Percentiles rank a stretch among this genome's conserved stretches.
Evolutionary conservation across 2,888 invertebrate genomes (phyloP).

Genomic region (Frankliniella fusca): DNA sequence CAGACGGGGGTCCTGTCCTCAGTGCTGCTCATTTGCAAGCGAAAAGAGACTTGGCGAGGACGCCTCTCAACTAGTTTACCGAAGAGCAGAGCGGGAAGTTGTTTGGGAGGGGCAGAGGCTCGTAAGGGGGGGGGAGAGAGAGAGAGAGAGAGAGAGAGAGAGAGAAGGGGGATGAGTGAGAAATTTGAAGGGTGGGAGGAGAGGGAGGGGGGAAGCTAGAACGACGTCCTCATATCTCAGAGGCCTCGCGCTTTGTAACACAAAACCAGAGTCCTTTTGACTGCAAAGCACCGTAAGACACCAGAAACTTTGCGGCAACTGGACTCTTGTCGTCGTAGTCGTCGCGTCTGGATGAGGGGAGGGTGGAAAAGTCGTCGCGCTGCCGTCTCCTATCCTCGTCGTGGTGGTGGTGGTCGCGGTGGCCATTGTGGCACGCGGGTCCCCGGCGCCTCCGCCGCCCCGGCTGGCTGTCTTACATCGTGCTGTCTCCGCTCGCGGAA

Average conservation of each 20-base stretch:
- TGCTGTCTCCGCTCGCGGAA: too few species aligned
- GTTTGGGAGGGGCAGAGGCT: background rate
- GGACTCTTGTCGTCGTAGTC: background rate
- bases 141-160: too few species aligned
- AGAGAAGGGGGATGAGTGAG: background rate
- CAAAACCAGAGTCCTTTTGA: background rate
- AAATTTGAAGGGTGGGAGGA: background rate
- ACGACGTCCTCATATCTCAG: background rate
- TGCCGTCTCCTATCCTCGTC: background rate
- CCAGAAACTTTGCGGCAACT: slow-evolving; percentile 7
- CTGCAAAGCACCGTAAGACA: background rate
- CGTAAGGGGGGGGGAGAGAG: background rate
- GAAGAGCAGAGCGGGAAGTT: background rate
- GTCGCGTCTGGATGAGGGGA: too few species aligned
- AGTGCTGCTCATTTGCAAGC: slow-evolving; percentile 2
- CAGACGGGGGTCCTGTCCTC: background rate
- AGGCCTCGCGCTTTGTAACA: background rate
- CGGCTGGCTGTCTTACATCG: too few species aligned
- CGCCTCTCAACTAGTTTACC: background rate
- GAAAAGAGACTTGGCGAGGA: background rate
- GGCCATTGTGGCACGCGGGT: too few species aligned
- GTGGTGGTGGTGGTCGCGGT: background rate
- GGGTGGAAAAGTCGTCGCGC: background rate
- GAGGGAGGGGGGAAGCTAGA: background rate
- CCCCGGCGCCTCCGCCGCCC: too few species aligned